Evolutionary conservation across 2,888 invertebrate species (phyloP).

Genomic region (Drosophila engyochracea): DNA sequence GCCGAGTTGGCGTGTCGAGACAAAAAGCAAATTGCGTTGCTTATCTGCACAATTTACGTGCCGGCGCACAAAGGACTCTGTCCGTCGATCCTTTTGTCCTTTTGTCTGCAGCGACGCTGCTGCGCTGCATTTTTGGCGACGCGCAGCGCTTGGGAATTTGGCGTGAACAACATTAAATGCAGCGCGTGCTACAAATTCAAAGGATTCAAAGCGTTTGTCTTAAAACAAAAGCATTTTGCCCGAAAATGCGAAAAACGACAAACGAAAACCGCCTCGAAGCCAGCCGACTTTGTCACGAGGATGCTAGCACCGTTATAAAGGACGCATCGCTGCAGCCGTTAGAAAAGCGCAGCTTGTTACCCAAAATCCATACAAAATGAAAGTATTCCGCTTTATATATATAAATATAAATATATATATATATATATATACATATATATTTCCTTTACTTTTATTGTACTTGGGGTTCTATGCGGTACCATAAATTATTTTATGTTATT

Average conservation of each 20-base stretch:
- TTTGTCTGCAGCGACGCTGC: constrained; percentile 15
- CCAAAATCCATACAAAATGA: constrained; percentile 63
- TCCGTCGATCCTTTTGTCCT: constrained; percentile 25
- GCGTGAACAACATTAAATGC: constrained; percentile 70
- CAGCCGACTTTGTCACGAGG: constrained; percentile 26
- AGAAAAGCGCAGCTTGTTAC: constrained; percentile 46
- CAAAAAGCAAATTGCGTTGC: constrained; percentile 64
- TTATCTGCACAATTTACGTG: constrained; percentile 67
- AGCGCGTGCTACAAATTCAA: constrained; percentile 64
- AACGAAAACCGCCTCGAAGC: constrained; percentile 45
- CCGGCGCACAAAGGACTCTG: constrained; percentile 51
- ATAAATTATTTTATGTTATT: constrained; percentile 81
- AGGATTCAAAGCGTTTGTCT: constrained; percentile 70
- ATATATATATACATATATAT: not conserved
- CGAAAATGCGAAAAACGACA: constrained; percentile 47
- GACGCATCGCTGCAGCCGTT: constrained; percentile 43
- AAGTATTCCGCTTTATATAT: constrained; percentile 53
- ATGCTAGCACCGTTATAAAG: constrained; percentile 36
- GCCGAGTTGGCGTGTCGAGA: constrained; percentile 39
- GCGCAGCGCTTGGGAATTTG: constrained; percentile 60
- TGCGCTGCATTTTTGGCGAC: constrained; percentile 58
- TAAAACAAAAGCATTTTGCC: constrained; percentile 57
- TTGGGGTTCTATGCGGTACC: constrained; percentile 42
- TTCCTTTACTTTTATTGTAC: not conserved
- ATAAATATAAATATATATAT: not conserved